phyloP scores from a whole-genome alignment of 2,888 invertebrate genomes.

The Pandemis cinnamomeana region DNA sequence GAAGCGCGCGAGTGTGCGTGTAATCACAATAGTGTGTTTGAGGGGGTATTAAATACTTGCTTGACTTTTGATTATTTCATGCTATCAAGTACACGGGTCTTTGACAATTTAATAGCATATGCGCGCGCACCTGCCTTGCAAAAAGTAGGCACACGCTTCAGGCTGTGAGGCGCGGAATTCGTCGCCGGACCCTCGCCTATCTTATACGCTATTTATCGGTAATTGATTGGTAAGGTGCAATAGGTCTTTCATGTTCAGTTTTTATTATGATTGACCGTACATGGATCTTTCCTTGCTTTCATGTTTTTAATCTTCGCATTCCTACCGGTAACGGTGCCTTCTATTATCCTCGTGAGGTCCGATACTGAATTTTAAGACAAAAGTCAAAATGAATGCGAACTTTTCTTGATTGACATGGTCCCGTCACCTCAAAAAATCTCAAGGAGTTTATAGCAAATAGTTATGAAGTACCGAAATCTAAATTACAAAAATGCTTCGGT shows the following conservation, averaged over 20 bases:
- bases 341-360: neutral
- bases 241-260: constrained; percentile 62
- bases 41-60: constrained; percentile 45
- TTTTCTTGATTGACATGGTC: too few relatives aligned
- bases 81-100: constrained; percentile 71
- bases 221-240: constrained; percentile 83
- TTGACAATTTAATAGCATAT: constrained; percentile 85
- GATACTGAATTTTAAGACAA: too few relatives aligned
- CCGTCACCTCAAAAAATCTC: too few relatives aligned
- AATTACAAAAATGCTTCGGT: too few relatives aligned
- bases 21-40: constrained; percentile 39
- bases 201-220: constrained; percentile 81
- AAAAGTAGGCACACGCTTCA: constrained; percentile 82
- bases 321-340: neutral
- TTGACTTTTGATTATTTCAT: constrained; percentile 75
- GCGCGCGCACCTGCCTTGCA: constrained; percentile 81
- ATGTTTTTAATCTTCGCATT: constrained; percentile 42
- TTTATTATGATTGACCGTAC: constrained; percentile 63
- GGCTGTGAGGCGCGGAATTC: constrained; percentile 80
- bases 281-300: constrained; percentile 55
- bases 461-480: too few relatives aligned
- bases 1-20: constrained; percentile 47
- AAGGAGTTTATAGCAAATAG: too few relatives aligned
- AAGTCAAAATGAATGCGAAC: too few relatives aligned
- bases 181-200: constrained; percentile 77